These are phyloP conservation scores for Campoplex capitator DNA, from an alignment of 2,888 invertebrate genomes.

Conservation along the genomic window DNA sequence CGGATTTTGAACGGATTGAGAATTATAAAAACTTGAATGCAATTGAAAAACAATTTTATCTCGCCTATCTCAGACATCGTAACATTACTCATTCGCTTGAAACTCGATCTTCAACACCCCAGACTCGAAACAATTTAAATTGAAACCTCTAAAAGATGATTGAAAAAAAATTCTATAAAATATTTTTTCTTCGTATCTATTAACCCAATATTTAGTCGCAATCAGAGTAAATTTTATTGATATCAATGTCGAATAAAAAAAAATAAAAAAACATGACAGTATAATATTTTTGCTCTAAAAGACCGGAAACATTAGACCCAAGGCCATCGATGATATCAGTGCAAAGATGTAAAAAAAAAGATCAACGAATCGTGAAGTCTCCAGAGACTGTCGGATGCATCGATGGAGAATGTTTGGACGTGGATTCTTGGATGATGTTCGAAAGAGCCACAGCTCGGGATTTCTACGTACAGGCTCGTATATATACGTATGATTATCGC, in stretches of 20 bases:
- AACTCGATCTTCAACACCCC: neutral
- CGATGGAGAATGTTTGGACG: conserved; percentile 66
- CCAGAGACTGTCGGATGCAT: conserved; percentile 40
- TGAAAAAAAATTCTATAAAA: neutral
- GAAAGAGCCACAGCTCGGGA: conserved; percentile 67
- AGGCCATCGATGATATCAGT: neutral
- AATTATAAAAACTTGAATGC: no score
- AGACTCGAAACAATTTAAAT: no score
- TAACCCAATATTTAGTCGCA: neutral
- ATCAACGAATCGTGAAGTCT: neutral
- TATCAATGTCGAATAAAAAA: neutral
- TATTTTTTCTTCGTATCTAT: neutral
- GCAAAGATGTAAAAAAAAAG: neutral
- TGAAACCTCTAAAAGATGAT: neutral
- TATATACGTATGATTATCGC: conserved; percentile 37
- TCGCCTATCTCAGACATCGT: no score
- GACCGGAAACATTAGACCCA: neutral
- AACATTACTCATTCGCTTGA: neutral
- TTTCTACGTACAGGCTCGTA: conserved; percentile 60
- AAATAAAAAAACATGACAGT: neutral
- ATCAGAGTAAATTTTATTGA: neutral
- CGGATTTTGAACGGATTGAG: no score
- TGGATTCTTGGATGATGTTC: conserved; percentile 69
- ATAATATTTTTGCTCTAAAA: neutral
- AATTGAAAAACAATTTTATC: no score